phyloP scores from a whole-genome alignment of 2,797 vertebrate species.

The Labeo calbasu region DNA sequence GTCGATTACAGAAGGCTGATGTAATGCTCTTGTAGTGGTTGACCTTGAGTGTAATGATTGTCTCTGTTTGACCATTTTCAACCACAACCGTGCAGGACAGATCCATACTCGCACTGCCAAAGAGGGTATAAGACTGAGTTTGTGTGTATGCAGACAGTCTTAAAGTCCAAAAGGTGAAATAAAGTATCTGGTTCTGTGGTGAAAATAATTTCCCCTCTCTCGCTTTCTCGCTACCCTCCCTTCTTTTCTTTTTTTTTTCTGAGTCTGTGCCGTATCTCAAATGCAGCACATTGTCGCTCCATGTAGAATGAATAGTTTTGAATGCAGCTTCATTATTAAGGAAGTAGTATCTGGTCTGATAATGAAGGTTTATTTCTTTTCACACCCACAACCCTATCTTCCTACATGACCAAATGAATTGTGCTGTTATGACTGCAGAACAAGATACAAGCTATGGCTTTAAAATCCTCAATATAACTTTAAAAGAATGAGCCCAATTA shows the following conservation, averaged over 20 bases:
- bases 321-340: slow-evolving; percentile 14
- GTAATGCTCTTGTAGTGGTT: slow-evolving; percentile 20
- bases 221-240: neutral
- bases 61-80: slow-evolving; percentile 30
- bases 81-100: neutral
- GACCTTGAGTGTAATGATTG: slow-evolving; percentile 38
- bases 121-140: neutral
- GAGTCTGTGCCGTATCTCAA: slow-evolving; percentile 51
- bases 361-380: slow-evolving; percentile 45
- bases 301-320: slow-evolving; percentile 54
- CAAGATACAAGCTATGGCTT: slow-evolving; percentile 26
- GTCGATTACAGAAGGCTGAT: slow-evolving; percentile 8
- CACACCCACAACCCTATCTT: neutral
- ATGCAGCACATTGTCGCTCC: slow-evolving; percentile 50
- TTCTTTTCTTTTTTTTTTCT: neutral
- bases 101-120: slow-evolving; percentile 6
- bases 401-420: slow-evolving; percentile 38
- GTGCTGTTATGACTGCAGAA: slow-evolving; percentile 19
- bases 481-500: slow-evolving; percentile 48
- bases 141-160: slow-evolving; percentile 7
- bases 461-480: slow-evolving; percentile 38
- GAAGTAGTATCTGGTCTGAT: slow-evolving; percentile 22
- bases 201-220: slow-evolving; percentile 9
- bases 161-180: slow-evolving; percentile 15
- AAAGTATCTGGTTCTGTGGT: neutral